A percentile compares a stretch with the other conserved stretches of the same genome.
Evolutionary conservation across 2,888 invertebrate species (phyloP).

Genomic region (Tyria jacobaeae): DNA sequence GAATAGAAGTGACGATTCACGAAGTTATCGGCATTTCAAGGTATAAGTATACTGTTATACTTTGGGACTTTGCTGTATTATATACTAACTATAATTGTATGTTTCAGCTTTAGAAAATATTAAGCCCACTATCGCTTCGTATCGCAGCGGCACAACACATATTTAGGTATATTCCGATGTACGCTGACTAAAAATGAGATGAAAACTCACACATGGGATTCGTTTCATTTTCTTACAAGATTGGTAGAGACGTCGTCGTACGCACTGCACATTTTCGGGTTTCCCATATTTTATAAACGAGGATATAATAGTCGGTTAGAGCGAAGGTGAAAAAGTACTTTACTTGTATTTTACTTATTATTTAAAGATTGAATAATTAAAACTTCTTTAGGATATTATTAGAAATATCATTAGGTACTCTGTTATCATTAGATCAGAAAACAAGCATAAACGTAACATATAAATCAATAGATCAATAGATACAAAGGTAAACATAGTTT

Average conservation of each 20-base stretch:
- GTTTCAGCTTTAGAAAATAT: not conserved
- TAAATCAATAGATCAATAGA: no score
- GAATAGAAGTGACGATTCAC: constrained; percentile 1
- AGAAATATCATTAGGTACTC: no score
- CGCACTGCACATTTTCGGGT: constrained; percentile 5
- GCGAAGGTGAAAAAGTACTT: no score
- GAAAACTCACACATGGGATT: constrained; percentile 12
- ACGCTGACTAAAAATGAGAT: constrained; percentile 5
- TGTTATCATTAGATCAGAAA: no score
- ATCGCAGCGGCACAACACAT: not conserved
- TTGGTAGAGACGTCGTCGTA: not conserved
- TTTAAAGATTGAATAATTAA: no score
- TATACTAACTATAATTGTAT: not conserved
- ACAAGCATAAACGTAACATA: no score
- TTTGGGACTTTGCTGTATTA: not conserved
- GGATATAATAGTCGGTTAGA: no score
- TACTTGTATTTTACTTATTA: no score
- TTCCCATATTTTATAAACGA: not conserved
- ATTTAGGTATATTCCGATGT: not conserved
- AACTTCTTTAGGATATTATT: no score
- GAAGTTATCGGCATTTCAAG: constrained; percentile 9
- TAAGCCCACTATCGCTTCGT: not conserved
- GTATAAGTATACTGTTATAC: not conserved
- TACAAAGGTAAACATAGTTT: no score
- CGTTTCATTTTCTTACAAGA: constrained; percentile 7